Base-by-base conservation (phyloP, 2,113 vertebrate genomes). In the Callocephalon fimbriatum region DNA sequence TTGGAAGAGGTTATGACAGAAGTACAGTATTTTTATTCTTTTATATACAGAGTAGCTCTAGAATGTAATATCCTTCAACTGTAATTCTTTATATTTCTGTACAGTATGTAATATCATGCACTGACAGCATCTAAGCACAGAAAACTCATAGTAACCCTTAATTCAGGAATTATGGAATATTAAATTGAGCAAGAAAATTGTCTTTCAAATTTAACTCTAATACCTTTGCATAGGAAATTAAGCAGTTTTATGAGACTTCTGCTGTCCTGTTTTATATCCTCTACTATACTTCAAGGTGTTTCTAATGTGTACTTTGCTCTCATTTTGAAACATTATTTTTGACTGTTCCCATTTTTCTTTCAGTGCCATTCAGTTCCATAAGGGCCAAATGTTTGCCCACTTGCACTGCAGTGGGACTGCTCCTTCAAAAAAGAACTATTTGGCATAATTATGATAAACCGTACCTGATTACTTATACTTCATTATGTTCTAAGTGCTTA, bases 301-400 rank as follows among this genome's bases (percentile, higher is more conserved):
- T 95, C 85, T 93, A 88, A 74, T 44, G 18, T 65, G 88, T 63
- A 77, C 94, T 94, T 95, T 96, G 96, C 76, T 97, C 94, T 93
- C 92, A 68, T 97, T 97, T 97, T 86, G 75, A 88, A 97, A 94
- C 76, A 94, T 93, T 92, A 97, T 94, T 97, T 97, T 96, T 95
- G 93, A 91, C 93, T 95, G 96, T 93, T 97, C 96, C 90, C 88
- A 88, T 97, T 96, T 95, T 77, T 67, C 85, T 81, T 93, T 61
- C 76, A 74, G 67, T 82, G 85, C 47, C 0, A 0, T 76, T 92
- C 92, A 92, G 94, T 67, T 97, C 86, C 92, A 63, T 86, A 74
- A 97, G 82, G 94, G 81, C 90, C 78, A 87, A 54, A 47, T 61
- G 65, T 29, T 86, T 80, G 88, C 76, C 86, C 47, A 40, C 35